These are phyloP conservation scores for Syngnathus rostellatus DNA, from an alignment of 2,797 vertebrate species.

Conservation along the genomic window DNA sequence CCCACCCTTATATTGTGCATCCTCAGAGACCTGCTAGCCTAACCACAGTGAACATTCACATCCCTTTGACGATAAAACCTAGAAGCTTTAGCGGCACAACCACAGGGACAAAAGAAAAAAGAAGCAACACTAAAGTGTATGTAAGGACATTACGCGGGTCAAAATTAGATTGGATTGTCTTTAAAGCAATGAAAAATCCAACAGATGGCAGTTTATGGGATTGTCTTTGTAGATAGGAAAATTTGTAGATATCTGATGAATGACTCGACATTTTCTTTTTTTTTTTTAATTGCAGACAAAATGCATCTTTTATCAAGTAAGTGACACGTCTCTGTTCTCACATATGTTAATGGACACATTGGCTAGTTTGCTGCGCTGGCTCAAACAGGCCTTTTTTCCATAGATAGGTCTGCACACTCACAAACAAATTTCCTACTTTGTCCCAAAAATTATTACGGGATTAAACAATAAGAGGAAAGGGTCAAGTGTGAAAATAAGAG, in stretches of 20 bases:
- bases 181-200: background rate
- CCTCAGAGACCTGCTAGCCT: slow-evolving; percentile 44
- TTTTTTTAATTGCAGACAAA: background rate
- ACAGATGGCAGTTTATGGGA: slow-evolving; percentile 7
- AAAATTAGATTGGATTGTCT: background rate
- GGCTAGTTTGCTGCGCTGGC: slow-evolving; percentile 7
- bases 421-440: too few species aligned
- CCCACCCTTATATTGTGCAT: slow-evolving; percentile 52
- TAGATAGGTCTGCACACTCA: slow-evolving; percentile 8
- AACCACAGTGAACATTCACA: slow-evolving; percentile 40
- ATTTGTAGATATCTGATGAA: background rate
- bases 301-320: background rate
- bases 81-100: slow-evolving; percentile 38
- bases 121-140: too few species aligned
- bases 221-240: background rate
- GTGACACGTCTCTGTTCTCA: background rate
- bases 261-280: background rate
- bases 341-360: slow-evolving; percentile 16
- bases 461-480: slow-evolving; percentile 18
- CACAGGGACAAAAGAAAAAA: slow-evolving; percentile 1
- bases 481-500: background rate
- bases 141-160: background rate
- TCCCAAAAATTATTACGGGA: too few species aligned
- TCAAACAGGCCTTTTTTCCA: slow-evolving; percentile 18
- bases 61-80: slow-evolving; percentile 41